phyloP scores from a whole-genome alignment of 2,888 invertebrate species.

The Gnatocerus cornutus region DNA sequence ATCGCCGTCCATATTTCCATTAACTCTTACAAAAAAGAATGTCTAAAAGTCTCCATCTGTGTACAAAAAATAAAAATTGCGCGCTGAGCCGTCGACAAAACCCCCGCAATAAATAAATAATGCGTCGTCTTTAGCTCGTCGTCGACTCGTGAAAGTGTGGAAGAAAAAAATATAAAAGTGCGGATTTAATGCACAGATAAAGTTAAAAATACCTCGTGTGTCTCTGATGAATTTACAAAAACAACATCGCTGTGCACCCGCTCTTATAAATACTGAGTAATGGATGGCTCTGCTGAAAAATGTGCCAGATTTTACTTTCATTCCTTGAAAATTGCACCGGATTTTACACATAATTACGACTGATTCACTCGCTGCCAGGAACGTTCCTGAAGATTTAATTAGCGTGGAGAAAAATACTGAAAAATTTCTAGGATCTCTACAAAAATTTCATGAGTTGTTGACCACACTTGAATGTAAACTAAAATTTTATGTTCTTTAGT shows the following conservation, averaged over 20 bases:
- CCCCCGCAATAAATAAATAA: constrained; percentile 49
- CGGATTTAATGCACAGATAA: constrained; percentile 46
- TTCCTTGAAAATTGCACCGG: constrained; percentile 46
- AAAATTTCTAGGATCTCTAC: no score
- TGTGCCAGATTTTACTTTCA: constrained; percentile 50
- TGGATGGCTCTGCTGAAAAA: constrained; percentile 52
- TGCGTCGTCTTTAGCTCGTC: constrained; percentile 49
- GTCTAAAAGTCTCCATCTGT: constrained; percentile 18
- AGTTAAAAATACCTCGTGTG: constrained; percentile 42
- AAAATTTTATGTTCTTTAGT: no score
- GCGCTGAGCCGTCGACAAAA: constrained; percentile 38
- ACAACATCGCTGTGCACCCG: constrained; percentile 44
- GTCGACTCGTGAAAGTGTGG: constrained; percentile 48
- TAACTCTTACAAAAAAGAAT: constrained; percentile 1
- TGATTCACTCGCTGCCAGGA: constrained; percentile 38
- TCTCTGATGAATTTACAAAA: constrained; percentile 45
- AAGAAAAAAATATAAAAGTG: constrained; percentile 45
- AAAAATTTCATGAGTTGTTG: no score
- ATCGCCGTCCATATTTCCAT: constrained; percentile 20
- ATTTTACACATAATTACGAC: constrained; percentile 49
- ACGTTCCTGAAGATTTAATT: no score
- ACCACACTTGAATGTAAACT: no score
- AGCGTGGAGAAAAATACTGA: no score
- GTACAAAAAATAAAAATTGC: constrained; percentile 38
- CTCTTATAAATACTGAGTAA: constrained; percentile 50